Base-by-base conservation (phyloP, 2,888 invertebrate species). In the Crematogaster levior region DNA sequence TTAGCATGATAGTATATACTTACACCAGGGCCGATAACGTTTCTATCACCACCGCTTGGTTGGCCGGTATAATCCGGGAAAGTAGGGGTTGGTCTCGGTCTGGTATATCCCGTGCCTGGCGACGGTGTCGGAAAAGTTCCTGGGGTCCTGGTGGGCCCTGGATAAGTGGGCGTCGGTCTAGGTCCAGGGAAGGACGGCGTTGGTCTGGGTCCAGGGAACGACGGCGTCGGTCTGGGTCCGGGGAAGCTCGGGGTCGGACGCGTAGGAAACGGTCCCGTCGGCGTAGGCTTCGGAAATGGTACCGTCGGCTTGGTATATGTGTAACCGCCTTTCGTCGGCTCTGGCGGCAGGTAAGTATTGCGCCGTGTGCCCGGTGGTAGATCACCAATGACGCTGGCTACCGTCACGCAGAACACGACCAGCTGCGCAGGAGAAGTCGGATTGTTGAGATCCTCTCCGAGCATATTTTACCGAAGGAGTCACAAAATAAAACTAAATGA, bases 331-430 rank as follows among this genome's bases (percentile, higher is more conserved):
- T 77, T 77, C 89, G 96, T 96, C 92, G 96, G 96, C 46, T 96
- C 95, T 4, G 96, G 96, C 27, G 98, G 98, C 74, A 98, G 95
- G 95, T 98, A 98, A 80, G 97, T 97, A 93, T 97, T 97, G 74
- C 93, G 92, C 72, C 93, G 89, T 84, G 96, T 96, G 18, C 97
- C 97, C 1, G 97, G 96, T 61, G 95, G 95, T 73, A 96, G 95
- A 88, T 96, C 95, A 85, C 95, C 95, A 85, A 95, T 91, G 73
- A 96, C 91, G 37, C 73, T 81, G 34, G 74, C 84, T 24, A 89
- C 63, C 56, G 84, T 79, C 81, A 82, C 74, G 70, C 85, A 86
- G 27, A 90, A 66, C 66, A 89, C 81, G 10, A 65, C 79, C 56
- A 86, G 68, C 89, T 89, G 73, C 9, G 34, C 21, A 72, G 4